phyloP scores from a whole-genome alignment of 1,140 invertebrate genomes.

The Agrypnia vestita region DNA sequence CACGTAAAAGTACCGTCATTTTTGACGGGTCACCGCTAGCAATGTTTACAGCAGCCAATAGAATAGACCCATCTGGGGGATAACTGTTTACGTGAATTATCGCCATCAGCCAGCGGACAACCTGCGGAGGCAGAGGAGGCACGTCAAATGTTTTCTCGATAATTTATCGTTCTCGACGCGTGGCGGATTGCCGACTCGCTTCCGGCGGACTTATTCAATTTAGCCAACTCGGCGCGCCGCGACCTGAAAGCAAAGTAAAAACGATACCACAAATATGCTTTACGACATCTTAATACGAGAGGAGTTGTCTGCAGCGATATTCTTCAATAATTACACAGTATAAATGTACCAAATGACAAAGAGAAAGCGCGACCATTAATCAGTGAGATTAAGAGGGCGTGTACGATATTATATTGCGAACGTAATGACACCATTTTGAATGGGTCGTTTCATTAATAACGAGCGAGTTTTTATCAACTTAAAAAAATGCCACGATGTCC shows the following conservation, averaged over 20 bases:
- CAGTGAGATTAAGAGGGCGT: conserved; percentile 18
- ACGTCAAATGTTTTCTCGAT: conserved; percentile 53
- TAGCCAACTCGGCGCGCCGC: conserved; percentile 5
- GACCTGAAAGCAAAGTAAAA: conserved; percentile 6
- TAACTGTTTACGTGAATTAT: conserved; percentile 57
- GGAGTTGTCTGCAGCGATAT: conserved; percentile 31
- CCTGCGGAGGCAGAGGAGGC: conserved; percentile 50
- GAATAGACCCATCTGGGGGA: conserved; percentile 57
- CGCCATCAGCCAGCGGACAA: conserved; percentile 41
- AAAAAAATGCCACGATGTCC: neutral
- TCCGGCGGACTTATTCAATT: conserved; percentile 46
- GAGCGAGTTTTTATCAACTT: conserved; percentile 2
- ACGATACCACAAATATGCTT: conserved; percentile 4
- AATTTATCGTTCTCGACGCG: conserved; percentile 41
- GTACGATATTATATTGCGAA: conserved; percentile 22
- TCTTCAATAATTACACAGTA: conserved; percentile 19
- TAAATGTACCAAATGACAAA: conserved; percentile 32
- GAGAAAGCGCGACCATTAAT: conserved; percentile 36
- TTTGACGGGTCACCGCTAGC: too few relatives aligned
- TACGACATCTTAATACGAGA: conserved; percentile 40
- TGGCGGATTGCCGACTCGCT: conserved; percentile 41
- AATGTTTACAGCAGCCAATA: conserved; percentile 57
- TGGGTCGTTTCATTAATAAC: conserved; percentile 33
- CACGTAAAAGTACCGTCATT: too few relatives aligned
- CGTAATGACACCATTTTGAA: conserved; percentile 11